Evolutionary conservation across 2,113 vertebrate genomes (phyloP).

Genomic region (Odocoileus virginianus): DNA sequence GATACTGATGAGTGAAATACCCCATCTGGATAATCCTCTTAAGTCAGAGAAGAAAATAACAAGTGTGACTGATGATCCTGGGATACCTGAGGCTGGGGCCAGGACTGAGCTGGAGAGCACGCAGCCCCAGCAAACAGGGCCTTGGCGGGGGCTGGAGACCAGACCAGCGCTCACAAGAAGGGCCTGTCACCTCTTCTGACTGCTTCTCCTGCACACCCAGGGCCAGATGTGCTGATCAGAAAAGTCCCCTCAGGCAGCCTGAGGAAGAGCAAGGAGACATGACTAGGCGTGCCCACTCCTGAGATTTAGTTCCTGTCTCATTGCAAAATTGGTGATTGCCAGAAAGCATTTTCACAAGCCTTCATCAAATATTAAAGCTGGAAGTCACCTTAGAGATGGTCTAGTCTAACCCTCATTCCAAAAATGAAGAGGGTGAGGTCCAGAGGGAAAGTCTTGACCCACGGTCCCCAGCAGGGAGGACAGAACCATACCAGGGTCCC

Average conservation of each 20-base stretch:
- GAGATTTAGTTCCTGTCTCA: neutral
- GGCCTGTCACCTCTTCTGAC: neutral
- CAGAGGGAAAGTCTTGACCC: neutral
- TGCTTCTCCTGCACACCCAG: neutral
- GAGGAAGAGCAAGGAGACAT: neutral
- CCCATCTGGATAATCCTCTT: slow-evolving; percentile 75
- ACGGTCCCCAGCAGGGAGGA: neutral
- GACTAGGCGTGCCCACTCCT: fast-evolving
- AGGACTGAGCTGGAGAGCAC: slow-evolving; percentile 20
- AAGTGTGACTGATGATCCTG: slow-evolving; percentile 61
- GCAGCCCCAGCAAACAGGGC: neutral
- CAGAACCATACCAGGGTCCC: neutral
- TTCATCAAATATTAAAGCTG: neutral
- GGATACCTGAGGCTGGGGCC: slow-evolving; percentile 61
- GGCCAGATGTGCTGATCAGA: neutral
- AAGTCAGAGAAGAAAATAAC: slow-evolving; percentile 76
- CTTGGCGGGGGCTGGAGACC: neutral
- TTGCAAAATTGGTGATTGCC: fast-evolving
- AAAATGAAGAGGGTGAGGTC: neutral
- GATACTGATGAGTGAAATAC: slow-evolving; percentile 75
- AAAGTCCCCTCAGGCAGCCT: no score
- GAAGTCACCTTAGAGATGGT: neutral
- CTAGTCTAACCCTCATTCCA: neutral
- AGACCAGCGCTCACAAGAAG: neutral
- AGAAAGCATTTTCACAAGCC: neutral